Evolutionary conservation across 1,140 invertebrate genomes (phyloP).

Genomic region (Cephus cinctus): DNA sequence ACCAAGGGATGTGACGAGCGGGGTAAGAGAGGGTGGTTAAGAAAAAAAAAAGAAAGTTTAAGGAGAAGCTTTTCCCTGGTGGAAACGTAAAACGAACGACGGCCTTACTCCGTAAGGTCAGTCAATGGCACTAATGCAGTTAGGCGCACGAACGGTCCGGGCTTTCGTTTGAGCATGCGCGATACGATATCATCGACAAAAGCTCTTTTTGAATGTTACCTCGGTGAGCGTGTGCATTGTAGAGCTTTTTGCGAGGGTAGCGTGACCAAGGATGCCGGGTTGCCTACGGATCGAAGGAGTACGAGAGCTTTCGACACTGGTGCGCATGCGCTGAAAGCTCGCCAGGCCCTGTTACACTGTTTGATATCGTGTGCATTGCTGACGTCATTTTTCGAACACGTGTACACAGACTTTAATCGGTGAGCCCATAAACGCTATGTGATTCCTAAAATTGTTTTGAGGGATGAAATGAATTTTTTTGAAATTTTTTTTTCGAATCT

Average conservation of each 20-base stretch:
- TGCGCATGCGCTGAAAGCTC: slow-evolving; percentile 23
- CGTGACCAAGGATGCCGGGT: slow-evolving; percentile 11
- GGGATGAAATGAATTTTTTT: no score
- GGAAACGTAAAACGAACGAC: no score
- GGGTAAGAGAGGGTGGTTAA: no score
- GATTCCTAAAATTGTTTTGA: no score
- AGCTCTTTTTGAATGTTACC: slow-evolving; percentile 11
- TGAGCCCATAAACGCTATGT: no score
- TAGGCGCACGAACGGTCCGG: not conserved
- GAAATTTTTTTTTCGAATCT: no score
- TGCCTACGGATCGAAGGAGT: slow-evolving; percentile 31
- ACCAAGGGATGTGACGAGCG: no score
- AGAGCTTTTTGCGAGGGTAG: slow-evolving; percentile 17
- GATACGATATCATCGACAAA: slow-evolving; percentile 6
- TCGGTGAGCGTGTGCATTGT: slow-evolving; percentile 12
- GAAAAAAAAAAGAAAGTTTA: no score
- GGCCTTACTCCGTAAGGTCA: not conserved
- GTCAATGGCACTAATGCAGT: not conserved
- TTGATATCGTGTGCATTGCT: slow-evolving; percentile 4
- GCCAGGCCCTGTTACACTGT: slow-evolving; percentile 23
- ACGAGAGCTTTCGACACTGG: slow-evolving; percentile 23
- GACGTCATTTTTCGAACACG: no score
- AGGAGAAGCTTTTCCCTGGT: no score
- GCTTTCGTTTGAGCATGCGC: slow-evolving; percentile 11
- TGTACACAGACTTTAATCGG: no score